A percentile compares a stretch with the other conserved stretches of the same genome.
phyloP scores from a whole-genome alignment of 2,797 vertebrate species.

The Labroides dimidiatus region DNA sequence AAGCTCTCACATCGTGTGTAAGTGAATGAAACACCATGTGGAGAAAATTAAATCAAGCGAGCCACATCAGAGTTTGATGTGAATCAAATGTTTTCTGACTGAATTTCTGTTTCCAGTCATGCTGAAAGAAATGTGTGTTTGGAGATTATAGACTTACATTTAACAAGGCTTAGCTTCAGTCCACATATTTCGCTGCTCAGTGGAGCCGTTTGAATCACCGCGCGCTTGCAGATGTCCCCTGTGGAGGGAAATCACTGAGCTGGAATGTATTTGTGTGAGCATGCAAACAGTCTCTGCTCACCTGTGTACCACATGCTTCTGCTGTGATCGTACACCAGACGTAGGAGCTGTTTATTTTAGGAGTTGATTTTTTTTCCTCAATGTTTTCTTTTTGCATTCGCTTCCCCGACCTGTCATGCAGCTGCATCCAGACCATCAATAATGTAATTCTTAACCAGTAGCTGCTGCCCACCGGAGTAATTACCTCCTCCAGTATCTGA shows the following conservation, averaged over 20 bases:
- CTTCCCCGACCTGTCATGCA: conserved; percentile 26
- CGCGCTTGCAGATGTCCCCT: conserved; percentile 34
- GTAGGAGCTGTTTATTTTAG: conserved; percentile 56
- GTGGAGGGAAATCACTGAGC: conserved; percentile 24
- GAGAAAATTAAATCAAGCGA: too few relatives aligned
- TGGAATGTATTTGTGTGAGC: conserved; percentile 6
- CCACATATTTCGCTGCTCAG: conserved; percentile 16
- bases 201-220: conserved; percentile 30
- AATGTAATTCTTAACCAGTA: conserved; percentile 77
- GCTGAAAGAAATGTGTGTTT: not conserved
- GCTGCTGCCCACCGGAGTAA: conserved; percentile 67
- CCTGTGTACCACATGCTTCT: conserved; percentile 25
- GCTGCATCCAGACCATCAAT: conserved; percentile 70
- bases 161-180: conserved; percentile 5
- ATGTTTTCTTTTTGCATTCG: conserved; percentile 33
- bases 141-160: conserved; percentile 9
- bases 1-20: too few relatives aligned
- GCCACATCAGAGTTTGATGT: too few relatives aligned
- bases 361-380: conserved; percentile 45
- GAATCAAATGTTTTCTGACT: not conserved
- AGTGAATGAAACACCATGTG: too few relatives aligned
- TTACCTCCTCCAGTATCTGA: conserved; percentile 80
- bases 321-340: conserved; percentile 40
- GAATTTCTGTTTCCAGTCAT: conserved; percentile 1
- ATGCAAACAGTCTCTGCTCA: conserved; percentile 11